A percentile compares a stretch with the other conserved stretches of the same genome.
phyloP scores from a whole-genome alignment of 2,888 invertebrate species.

The Ormyrus thymus region DNA sequence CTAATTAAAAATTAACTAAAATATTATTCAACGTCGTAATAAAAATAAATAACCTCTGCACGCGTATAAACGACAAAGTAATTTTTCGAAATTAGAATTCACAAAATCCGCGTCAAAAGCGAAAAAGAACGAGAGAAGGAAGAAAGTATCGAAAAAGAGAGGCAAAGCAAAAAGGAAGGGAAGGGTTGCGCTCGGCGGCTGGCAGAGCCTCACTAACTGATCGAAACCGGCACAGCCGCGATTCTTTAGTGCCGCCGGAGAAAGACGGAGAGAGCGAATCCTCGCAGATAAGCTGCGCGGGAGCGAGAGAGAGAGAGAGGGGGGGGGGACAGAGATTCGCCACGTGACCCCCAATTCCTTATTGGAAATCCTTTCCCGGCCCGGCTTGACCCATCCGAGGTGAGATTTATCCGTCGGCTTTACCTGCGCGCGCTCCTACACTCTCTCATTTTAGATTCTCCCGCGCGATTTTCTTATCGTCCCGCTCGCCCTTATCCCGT shows the following conservation, averaged over 20 bases:
- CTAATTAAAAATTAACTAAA: too few species aligned
- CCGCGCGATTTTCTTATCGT: constrained; percentile 38
- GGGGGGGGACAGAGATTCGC: constrained; percentile 44
- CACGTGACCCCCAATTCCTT: constrained; percentile 67
- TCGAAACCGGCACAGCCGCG: constrained; percentile 33
- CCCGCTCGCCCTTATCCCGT: constrained; percentile 20
- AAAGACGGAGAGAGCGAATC: constrained; percentile 31
- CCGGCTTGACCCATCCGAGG: constrained; percentile 71
- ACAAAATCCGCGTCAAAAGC: too few species aligned
- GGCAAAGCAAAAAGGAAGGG: constrained; percentile 32
- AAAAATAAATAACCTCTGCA: too few species aligned
- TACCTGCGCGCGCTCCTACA: constrained; percentile 57
- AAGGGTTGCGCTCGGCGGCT: constrained; percentile 26
- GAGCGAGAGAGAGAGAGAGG: constrained; percentile 51
- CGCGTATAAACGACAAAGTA: too few species aligned
- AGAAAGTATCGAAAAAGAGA: constrained; percentile 8
- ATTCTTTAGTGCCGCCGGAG: constrained; percentile 14
- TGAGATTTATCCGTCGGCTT: constrained; percentile 69
- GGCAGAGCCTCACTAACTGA: constrained; percentile 44
- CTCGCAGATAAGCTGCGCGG: constrained; percentile 42
- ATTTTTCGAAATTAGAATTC: too few species aligned
- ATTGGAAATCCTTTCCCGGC: constrained; percentile 65
- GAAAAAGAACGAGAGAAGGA: not conserved
- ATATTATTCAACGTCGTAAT: too few species aligned
- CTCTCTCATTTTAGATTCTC: constrained; percentile 38